These are phyloP conservation scores for Sterrhoptilus dennistouni DNA, from an alignment of 2,113 vertebrate species.

Conservation along the genomic window DNA sequence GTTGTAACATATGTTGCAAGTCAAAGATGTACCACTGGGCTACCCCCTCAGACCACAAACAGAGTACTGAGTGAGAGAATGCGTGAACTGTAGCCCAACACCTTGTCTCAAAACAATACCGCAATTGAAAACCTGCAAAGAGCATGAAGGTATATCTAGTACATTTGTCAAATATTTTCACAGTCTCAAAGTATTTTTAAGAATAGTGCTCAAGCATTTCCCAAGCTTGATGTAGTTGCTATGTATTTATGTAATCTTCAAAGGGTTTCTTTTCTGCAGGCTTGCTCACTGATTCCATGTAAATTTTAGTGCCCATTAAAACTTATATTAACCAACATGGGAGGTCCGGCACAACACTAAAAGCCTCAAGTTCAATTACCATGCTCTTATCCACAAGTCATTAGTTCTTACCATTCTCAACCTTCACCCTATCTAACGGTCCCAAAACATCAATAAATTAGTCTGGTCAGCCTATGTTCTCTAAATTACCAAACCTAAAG, in stretches of 20 bases:
- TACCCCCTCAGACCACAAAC: neutral
- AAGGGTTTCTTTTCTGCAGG: neutral
- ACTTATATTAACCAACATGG: neutral
- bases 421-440: neutral
- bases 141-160: neutral
- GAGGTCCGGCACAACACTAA: neutral
- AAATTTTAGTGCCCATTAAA: neutral
- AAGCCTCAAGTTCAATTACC: neutral
- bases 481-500: neutral
- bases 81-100: neutral
- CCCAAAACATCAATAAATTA: neutral
- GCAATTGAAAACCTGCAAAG: neutral
- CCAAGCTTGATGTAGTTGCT: neutral
- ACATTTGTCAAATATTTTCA: neutral
- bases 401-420: neutral
- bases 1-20: neutral
- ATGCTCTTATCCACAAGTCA: neutral
- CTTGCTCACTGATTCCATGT: neutral
- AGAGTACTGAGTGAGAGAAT: neutral
- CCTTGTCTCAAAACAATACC: neutral
- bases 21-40: neutral
- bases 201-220: neutral
- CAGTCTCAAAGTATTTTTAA: neutral
- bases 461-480: neutral
- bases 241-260: neutral